These are phyloP conservation scores for Ceyx cyanopectus DNA, from an alignment of 2,113 vertebrate species.

Conservation along the genomic window DNA sequence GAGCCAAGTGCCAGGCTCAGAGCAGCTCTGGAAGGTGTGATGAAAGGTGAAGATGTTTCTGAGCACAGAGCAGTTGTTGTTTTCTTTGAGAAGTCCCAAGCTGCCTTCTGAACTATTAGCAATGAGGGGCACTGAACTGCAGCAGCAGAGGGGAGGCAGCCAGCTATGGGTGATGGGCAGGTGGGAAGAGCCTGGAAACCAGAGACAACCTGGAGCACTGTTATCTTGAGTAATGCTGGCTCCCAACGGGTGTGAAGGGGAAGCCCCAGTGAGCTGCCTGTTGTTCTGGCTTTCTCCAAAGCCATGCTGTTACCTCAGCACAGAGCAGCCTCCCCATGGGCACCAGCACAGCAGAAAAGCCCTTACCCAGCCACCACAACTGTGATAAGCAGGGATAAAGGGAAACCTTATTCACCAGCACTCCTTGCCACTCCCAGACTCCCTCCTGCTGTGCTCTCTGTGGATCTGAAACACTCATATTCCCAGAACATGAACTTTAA, in stretches of 20 bases:
- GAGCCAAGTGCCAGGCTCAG: too few relatives aligned
- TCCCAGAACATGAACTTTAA: slow-evolving; percentile 64
- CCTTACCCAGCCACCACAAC: neutral
- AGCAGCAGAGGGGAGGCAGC: too few relatives aligned
- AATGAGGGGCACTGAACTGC: too few relatives aligned
- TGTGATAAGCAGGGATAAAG: neutral
- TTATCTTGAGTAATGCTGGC: neutral
- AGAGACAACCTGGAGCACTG: too few relatives aligned
- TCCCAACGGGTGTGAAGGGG: neutral
- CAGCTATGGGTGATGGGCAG: too few relatives aligned
- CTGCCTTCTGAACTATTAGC: too few relatives aligned
- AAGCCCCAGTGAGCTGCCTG: neutral
- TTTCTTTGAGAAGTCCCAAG: too few relatives aligned
- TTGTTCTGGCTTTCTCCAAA: neutral
- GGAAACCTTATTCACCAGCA: neutral
- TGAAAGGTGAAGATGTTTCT: too few relatives aligned
- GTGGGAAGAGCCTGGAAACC: too few relatives aligned
- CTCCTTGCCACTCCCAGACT: slow-evolving; percentile 48
- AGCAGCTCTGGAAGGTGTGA: too few relatives aligned
- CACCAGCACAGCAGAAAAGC: neutral
- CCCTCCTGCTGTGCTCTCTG: slow-evolving; percentile 30
- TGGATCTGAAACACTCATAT: slow-evolving; percentile 56
- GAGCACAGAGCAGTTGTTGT: too few relatives aligned
- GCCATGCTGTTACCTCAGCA: neutral
- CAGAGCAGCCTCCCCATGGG: neutral